phyloP scores from a whole-genome alignment of 2,888 invertebrate species.

The Choreutis nemorana region DNA sequence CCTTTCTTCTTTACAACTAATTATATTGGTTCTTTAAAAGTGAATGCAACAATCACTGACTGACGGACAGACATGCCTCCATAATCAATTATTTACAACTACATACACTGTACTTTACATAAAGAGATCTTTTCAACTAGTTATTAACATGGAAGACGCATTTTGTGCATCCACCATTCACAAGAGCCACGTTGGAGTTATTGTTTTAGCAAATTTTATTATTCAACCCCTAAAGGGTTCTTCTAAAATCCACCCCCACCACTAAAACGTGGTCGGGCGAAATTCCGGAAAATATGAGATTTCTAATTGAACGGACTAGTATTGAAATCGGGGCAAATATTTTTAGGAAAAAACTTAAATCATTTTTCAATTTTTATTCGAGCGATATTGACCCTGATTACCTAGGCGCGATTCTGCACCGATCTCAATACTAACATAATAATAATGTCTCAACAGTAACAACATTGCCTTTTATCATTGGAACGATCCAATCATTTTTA shows the following conservation, averaged over 20 bases:
- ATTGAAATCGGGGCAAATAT: too few relatives aligned
- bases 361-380: too few relatives aligned
- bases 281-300: constrained; percentile 10
- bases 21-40: constrained; percentile 32
- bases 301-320: constrained; percentile 8
- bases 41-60: constrained; percentile 12
- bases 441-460: too few relatives aligned
- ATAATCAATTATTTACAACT: constrained; percentile 20
- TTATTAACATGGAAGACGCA: background rate
- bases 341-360: too few relatives aligned
- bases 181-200: background rate
- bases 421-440: too few relatives aligned
- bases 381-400: too few relatives aligned
- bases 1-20: constrained; percentile 31
- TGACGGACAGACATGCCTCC: constrained; percentile 7
- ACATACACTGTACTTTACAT: constrained; percentile 19
- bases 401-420: too few relatives aligned
- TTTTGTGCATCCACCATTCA: background rate
- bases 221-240: too few relatives aligned
- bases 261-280: constrained; percentile 18
- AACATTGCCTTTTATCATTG: too few relatives aligned
- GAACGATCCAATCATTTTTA: too few relatives aligned
- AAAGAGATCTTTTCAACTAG: constrained; percentile 7
- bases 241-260: constrained; percentile 12
- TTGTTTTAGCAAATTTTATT: too few relatives aligned